These are phyloP conservation scores for Silurus meridionalis DNA, from an alignment of 2,113 vertebrate species.

Conservation along the genomic window DNA sequence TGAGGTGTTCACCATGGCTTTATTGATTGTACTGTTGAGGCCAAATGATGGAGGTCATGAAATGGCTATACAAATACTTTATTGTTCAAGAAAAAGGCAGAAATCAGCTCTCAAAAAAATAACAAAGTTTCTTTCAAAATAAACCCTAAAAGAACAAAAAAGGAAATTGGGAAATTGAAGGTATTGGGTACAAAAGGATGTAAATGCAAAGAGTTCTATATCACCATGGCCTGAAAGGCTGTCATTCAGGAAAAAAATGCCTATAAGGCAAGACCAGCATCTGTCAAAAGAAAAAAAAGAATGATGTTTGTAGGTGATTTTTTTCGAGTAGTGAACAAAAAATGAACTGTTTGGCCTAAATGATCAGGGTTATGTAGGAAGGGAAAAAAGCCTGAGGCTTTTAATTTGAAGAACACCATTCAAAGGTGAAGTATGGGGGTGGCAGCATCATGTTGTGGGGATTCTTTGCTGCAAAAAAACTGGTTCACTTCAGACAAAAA, in stretches of 20 bases:
- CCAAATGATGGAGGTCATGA: not conserved
- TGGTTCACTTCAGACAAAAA: not conserved
- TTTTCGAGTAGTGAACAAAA: not conserved
- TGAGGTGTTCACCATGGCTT: not conserved
- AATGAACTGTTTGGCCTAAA: not conserved
- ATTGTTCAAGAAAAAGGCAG: not conserved
- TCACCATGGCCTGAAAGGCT: not conserved
- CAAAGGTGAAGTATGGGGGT: not conserved
- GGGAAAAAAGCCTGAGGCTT: not conserved
- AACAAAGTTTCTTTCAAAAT: not conserved
- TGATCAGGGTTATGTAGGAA: not conserved
- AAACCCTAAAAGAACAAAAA: not conserved
- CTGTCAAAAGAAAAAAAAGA: not conserved
- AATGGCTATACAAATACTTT: not conserved
- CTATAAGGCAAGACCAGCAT: not conserved
- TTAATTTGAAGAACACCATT: not conserved
- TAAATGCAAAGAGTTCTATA: not conserved
- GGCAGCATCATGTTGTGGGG: not conserved
- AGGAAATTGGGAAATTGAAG: not conserved
- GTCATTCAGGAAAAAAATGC: not conserved
- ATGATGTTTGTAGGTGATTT: not conserved
- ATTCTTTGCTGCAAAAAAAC: not conserved
- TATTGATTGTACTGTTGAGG: not conserved
- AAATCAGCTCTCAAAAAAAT: not conserved
- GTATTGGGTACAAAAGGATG: not conserved